Conservation (phyloP, 2,797 vertebrate genomes). For the Choloepus didactylus region DNA sequence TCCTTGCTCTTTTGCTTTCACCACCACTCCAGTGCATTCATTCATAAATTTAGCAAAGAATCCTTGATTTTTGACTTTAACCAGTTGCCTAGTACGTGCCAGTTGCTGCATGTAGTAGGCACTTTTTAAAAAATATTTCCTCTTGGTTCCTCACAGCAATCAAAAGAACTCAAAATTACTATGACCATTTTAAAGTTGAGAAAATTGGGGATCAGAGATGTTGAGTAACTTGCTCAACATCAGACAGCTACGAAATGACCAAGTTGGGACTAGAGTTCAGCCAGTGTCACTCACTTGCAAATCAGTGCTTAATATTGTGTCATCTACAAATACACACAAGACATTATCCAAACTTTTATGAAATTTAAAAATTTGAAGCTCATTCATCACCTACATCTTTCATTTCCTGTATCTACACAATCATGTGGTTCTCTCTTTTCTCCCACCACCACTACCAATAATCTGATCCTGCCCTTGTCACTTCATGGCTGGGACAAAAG, state of each 20-base stretch:
- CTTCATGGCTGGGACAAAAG: background rate
- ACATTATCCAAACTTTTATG: background rate
- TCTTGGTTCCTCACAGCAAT: background rate
- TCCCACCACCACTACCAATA: background rate
- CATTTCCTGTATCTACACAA: background rate
- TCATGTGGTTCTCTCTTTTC: background rate
- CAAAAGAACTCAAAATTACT: background rate
- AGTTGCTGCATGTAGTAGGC: background rate
- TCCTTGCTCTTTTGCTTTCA: background rate
- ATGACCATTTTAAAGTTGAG: background rate
- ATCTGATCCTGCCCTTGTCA: background rate
- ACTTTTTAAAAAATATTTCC: background rate
- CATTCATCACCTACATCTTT: background rate
- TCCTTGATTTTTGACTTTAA: background rate
- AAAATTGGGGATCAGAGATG: background rate
- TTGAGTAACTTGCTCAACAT: background rate
- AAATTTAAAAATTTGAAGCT: slow-evolving; percentile 14
- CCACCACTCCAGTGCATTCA: background rate
- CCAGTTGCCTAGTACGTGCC: background rate
- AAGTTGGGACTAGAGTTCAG: background rate
- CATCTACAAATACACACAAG: background rate
- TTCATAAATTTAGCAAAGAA: slow-evolving; percentile 6
- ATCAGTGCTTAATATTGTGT: background rate
- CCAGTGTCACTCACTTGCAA: background rate
- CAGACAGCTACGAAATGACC: background rate